Conservation (phyloP, 2,888 invertebrate species). For the Glaucopsyche alexis region DNA sequence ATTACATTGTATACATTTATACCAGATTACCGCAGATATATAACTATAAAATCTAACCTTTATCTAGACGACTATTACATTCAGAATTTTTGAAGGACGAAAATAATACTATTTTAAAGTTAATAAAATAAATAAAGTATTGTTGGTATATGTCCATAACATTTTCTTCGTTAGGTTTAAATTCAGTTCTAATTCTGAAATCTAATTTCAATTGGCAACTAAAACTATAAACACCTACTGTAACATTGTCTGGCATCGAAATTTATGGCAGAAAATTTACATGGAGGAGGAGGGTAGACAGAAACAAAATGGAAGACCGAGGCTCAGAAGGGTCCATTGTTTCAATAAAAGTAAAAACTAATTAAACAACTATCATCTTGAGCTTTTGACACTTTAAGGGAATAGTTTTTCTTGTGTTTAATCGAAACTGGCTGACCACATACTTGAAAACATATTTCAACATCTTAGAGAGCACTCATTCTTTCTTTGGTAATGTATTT, state of each 20-base stretch:
- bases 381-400: constrained; percentile 66
- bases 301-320: constrained; percentile 52
- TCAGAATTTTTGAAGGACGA: constrained; percentile 1
- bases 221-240: constrained; percentile 32
- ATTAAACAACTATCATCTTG: constrained; percentile 57
- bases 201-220: constrained; percentile 35
- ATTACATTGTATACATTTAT: constrained; percentile 67
- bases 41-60: constrained; percentile 73
- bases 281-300: constrained; percentile 35
- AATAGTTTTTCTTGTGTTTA: constrained; percentile 9
- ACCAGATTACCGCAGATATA: constrained; percentile 62
- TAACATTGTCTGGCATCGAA: constrained; percentile 32
- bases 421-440: constrained; percentile 22
- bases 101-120: constrained; percentile 11
- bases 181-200: constrained; percentile 37
- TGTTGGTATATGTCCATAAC: neutral
- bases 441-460: neutral
- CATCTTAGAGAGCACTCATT: constrained; percentile 20
- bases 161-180: constrained; percentile 43
- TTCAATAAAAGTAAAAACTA: constrained; percentile 38
- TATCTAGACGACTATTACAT: constrained; percentile 43
- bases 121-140: constrained; percentile 31
- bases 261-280: constrained; percentile 34
- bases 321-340: constrained; percentile 29
- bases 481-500: constrained; percentile 21